Percentiles rank a stretch among this genome's conserved stretches.
phyloP scores from a whole-genome alignment of 2,113 vertebrate genomes.

The Craseonycteris thonglongyai region DNA sequence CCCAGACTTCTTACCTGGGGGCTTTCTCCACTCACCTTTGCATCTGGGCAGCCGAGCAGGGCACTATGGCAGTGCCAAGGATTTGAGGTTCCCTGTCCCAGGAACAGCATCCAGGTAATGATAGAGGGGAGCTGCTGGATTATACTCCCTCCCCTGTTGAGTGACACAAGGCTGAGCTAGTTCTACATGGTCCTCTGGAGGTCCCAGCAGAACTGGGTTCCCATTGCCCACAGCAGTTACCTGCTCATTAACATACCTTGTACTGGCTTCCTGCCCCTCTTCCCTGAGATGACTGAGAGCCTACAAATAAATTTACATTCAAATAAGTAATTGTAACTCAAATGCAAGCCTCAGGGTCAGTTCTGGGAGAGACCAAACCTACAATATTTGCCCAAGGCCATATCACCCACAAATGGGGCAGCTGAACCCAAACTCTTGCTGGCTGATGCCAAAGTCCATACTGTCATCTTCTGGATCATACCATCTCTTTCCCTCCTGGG shows the following conservation, averaged over 20 bases:
- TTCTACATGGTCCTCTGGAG: neutral
- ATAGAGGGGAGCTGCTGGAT: neutral
- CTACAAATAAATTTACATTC: neutral
- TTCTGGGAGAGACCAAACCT: neutral
- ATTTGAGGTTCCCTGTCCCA: neutral
- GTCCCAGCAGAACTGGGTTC: neutral
- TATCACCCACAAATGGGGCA: neutral
- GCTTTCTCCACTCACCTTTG: neutral
- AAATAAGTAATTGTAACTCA: neutral
- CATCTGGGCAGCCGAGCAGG: neutral
- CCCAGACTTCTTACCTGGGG: neutral
- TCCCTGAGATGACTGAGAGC: neutral
- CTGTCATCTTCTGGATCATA: neutral
- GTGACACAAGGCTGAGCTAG: neutral
- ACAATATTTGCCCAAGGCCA: neutral
- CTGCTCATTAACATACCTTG: neutral
- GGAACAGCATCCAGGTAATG: neutral
- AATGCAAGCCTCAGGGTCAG: neutral
- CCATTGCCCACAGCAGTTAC: neutral
- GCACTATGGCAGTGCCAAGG: neutral
- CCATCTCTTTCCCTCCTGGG: neutral
- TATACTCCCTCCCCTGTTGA: neutral
- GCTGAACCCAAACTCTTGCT: neutral
- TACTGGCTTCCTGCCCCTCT: neutral
- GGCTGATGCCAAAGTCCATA: neutral